These are phyloP conservation scores for Bicyclus anynana DNA, from an alignment of 1,140 invertebrate species.

Conservation along the genomic window DNA sequence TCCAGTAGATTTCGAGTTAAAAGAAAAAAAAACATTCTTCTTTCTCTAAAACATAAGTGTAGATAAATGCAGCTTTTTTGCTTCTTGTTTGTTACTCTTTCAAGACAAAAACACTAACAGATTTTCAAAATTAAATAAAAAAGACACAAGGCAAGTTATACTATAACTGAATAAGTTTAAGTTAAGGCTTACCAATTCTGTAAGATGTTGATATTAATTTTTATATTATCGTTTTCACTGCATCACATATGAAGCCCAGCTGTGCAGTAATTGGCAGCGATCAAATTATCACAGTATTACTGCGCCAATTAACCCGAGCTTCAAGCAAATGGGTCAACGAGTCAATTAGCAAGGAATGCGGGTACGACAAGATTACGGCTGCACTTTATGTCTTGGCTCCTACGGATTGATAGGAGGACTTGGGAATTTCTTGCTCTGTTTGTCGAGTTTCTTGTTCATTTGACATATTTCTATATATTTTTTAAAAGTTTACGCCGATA, in stretches of 20 bases:
- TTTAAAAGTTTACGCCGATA: no score
- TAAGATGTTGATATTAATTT: no score
- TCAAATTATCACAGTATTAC: background rate
- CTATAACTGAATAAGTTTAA: no score
- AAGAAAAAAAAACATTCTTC: no score
- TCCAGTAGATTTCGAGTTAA: no score
- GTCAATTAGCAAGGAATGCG: constrained; percentile 16
- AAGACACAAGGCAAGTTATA: no score
- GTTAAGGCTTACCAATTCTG: no score
- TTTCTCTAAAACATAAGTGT: no score
- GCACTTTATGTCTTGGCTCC: constrained; percentile 3
- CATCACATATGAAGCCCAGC: background rate
- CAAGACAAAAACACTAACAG: no score
- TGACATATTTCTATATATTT: background rate
- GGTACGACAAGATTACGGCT: background rate
- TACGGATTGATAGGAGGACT: background rate
- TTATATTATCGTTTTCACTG: background rate
- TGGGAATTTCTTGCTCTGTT: background rate
- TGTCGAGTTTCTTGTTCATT: background rate
- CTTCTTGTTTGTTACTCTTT: no score
- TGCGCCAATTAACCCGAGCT: background rate
- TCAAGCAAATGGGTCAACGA: constrained; percentile 16
- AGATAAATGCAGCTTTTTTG: no score
- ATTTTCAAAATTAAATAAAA: no score
- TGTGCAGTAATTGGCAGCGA: background rate